These are phyloP conservation scores for Cherax destructor DNA, from an alignment of 1,140 invertebrate species.

Conservation along the genomic window DNA sequence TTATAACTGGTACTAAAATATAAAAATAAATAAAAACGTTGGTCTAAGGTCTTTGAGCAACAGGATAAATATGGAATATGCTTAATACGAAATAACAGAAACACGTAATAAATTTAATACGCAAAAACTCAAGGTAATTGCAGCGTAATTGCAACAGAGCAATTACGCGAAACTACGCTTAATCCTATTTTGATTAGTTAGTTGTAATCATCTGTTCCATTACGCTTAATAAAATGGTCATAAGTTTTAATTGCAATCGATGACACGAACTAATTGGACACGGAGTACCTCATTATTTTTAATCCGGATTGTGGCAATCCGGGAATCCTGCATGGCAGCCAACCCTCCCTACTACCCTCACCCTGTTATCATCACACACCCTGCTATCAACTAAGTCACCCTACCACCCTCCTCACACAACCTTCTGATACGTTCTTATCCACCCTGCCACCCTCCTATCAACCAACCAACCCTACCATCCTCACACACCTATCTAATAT, in stretches of 20 bases:
- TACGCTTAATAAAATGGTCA: slow-evolving; percentile 28
- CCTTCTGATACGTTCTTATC: neutral
- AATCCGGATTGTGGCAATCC: neutral
- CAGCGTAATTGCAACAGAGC: neutral
- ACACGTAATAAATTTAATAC: too few relatives aligned
- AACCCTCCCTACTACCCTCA: too few relatives aligned
- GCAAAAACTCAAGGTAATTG: too few relatives aligned
- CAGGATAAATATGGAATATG: too few relatives aligned
- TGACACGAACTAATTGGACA: slow-evolving; percentile 19
- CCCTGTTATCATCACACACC: neutral
- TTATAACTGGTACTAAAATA: too few relatives aligned
- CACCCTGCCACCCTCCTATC: neutral
- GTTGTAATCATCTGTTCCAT: slow-evolving; percentile 7
- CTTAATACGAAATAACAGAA: too few relatives aligned
- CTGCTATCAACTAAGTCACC: too few relatives aligned
- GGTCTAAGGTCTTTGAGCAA: too few relatives aligned
- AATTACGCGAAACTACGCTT: neutral
- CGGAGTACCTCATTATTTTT: slow-evolving; percentile 9
- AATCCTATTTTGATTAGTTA: slow-evolving; percentile 16
- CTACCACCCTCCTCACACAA: neutral
- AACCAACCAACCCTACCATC: too few relatives aligned
- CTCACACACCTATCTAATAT: too few relatives aligned
- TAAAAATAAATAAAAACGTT: too few relatives aligned
- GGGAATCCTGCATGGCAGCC: too few relatives aligned
- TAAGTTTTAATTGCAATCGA: slow-evolving; percentile 20